Conservation (phyloP, 2,797 vertebrate genomes). For the Halcyon badia region DNA sequence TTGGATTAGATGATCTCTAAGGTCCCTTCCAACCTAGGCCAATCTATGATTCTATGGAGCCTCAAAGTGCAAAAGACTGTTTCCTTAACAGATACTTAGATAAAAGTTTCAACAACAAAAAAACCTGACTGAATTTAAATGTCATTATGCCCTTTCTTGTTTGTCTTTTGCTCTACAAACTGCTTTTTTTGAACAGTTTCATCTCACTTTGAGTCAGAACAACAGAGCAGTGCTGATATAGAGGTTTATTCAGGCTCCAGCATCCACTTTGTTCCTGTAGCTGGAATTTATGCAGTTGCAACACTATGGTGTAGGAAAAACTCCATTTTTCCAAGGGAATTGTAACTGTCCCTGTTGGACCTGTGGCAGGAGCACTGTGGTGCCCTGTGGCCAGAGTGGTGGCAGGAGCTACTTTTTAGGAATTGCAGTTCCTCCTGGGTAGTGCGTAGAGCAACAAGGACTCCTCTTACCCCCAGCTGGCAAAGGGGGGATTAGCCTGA, state of each 20-base stretch:
- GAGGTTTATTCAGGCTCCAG: not conserved
- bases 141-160: not conserved
- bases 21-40: no score
- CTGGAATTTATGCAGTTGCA: not conserved
- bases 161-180: not conserved
- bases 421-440: not conserved
- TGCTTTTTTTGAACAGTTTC: not conserved
- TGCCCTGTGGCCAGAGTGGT: not conserved
- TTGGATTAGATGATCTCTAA: no score
- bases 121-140: not conserved
- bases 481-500: not conserved
- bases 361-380: not conserved
- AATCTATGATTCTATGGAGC: not conserved
- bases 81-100: not conserved
- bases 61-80: not conserved
- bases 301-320: not conserved
- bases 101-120: not conserved
- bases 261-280: not conserved
- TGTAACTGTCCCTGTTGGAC: not conserved
- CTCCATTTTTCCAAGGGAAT: not conserved
- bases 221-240: rapidly evolving
- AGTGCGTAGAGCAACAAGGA: not conserved
- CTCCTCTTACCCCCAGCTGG: not conserved
- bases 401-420: not conserved
- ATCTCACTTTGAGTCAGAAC: not conserved